Percentiles rank a stretch among this genome's conserved stretches.
Evolutionary conservation across 2,888 invertebrate genomes (phyloP).

Genomic region (Drosophila hawaiiensis): DNA sequence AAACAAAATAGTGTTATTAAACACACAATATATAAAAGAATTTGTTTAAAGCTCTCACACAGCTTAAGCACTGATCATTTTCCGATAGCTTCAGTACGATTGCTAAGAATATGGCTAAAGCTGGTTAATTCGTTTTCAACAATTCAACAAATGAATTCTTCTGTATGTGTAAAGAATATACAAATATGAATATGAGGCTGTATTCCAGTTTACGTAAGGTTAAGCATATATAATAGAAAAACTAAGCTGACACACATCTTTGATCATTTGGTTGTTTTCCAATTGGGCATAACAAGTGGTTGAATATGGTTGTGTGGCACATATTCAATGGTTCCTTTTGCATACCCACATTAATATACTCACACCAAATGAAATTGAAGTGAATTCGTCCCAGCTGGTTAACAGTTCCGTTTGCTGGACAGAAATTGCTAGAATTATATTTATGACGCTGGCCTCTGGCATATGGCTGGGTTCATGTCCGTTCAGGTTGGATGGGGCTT

Average conservation of each 20-base stretch:
- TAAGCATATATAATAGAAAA: background rate
- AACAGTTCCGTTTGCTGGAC: conserved; percentile 33
- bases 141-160: background rate
- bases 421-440: conserved; percentile 46
- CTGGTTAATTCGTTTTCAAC: background rate
- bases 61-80: background rate
- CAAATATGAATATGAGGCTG: background rate
- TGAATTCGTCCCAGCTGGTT: conserved; percentile 36
- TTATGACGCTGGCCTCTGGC: conserved; percentile 57
- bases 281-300: background rate
- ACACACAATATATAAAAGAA: background rate
- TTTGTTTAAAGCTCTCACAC: background rate
- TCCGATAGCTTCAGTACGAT: background rate
- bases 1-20: background rate
- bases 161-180: background rate
- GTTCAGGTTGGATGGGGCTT: conserved; percentile 11
- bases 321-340: conserved; percentile 18
- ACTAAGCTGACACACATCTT: background rate
- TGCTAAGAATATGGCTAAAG: background rate
- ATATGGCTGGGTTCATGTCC: conserved; percentile 37
- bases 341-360: conserved; percentile 38
- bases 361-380: conserved; percentile 31
- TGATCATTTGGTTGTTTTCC: background rate
- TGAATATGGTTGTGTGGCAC: background rate
- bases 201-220: background rate